These are phyloP conservation scores for Phocides pigmalion DNA, from an alignment of 1,140 invertebrate genomes.

Conservation along the genomic window DNA sequence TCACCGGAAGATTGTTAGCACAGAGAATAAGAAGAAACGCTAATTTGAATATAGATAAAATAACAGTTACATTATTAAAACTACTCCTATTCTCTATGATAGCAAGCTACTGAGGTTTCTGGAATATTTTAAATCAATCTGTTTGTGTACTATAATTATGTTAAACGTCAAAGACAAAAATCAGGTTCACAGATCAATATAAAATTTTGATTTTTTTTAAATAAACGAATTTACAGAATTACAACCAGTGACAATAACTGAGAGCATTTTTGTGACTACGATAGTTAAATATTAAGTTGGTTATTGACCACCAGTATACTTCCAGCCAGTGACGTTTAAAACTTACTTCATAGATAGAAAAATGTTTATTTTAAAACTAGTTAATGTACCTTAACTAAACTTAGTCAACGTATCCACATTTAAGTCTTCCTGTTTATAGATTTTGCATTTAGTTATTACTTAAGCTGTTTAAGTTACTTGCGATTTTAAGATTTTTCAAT, in stretches of 20 bases:
- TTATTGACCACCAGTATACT: conserved; percentile 5
- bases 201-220: too few species aligned
- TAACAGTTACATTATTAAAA: neutral
- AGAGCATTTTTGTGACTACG: neutral
- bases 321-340: conserved; percentile 31
- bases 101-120: conserved; percentile 9
- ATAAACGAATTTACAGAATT: neutral
- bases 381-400: conserved; percentile 34
- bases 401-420: conserved; percentile 32
- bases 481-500: conserved; percentile 47
- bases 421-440: conserved; percentile 70
- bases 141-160: conserved; percentile 33
- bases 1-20: conserved; percentile 14
- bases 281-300: conserved; percentile 3
- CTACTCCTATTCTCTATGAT: conserved; percentile 39
- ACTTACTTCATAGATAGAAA: conserved; percentile 23
- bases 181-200: conserved; percentile 46
- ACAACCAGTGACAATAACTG: conserved; percentile 21
- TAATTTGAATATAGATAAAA: neutral
- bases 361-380: conserved; percentile 30
- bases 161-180: too few species aligned
- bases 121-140: conserved; percentile 6
- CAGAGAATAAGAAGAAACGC: conserved; percentile 35
- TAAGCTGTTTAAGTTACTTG: conserved; percentile 59
- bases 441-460: conserved; percentile 73